These are phyloP conservation scores for Noctua janthe DNA, from an alignment of 2,888 invertebrate species.

Conservation along the genomic window DNA sequence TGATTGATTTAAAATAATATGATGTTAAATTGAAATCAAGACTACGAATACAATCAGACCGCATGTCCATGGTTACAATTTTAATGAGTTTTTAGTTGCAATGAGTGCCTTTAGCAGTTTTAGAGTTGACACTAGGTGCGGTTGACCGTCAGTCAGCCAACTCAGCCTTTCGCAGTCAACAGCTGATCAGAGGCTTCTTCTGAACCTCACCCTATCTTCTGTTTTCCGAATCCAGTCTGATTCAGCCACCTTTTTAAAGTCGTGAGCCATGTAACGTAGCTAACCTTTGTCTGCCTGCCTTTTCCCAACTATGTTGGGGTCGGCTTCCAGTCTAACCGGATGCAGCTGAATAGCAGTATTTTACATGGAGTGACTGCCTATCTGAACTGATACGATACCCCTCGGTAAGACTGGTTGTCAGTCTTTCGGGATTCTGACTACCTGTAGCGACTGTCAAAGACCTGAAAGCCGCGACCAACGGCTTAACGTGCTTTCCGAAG, in stretches of 20 bases:
- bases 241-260: neutral
- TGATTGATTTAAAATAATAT: neutral
- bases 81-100: neutral
- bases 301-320: no score
- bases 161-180: neutral
- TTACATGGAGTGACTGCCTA: no score
- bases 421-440: no score
- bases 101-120: neutral
- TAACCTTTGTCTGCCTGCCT: no score
- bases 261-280: neutral
- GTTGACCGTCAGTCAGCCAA: neutral
- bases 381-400: no score
- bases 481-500: no score
- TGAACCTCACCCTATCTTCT: neutral
- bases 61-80: neutral
- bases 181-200: neutral
- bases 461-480: no score
- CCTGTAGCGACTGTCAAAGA: no score
- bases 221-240: neutral
- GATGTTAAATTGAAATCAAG: neutral
- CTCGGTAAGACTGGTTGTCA: no score
- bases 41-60: neutral
- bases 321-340: no score
- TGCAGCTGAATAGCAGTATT: no score
- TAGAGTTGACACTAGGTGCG: neutral